A percentile compares a stretch with the other conserved stretches of the same genome.
Conservation (phyloP, 2,888 invertebrate species). For the Argyresthia albistria region DNA sequence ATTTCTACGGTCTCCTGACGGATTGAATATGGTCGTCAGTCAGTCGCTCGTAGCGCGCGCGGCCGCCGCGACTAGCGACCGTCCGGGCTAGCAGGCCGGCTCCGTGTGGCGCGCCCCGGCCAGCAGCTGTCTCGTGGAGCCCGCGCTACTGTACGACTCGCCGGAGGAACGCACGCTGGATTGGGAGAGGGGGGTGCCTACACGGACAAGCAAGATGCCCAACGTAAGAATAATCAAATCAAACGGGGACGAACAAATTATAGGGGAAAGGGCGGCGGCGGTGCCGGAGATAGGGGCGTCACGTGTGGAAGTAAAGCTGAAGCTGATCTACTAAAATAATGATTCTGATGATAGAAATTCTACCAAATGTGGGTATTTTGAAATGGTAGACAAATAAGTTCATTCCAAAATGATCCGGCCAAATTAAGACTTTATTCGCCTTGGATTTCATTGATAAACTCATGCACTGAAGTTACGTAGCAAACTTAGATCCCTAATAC, state of each 20-base stretch:
- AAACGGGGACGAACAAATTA: background rate
- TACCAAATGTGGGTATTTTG: too few species aligned
- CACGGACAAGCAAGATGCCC: background rate
- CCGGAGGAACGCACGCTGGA: slow-evolving; percentile 81
- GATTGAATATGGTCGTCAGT: background rate
- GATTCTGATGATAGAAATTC: background rate
- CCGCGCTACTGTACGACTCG: slow-evolving; percentile 86
- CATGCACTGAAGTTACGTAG: too few species aligned
- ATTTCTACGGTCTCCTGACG: too few species aligned
- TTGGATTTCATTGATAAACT: too few species aligned
- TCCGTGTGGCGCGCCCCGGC: slow-evolving; percentile 26
- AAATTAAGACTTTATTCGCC: too few species aligned
- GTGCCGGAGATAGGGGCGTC: background rate
- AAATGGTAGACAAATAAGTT: too few species aligned
- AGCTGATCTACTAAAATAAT: background rate
- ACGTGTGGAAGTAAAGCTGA: background rate
- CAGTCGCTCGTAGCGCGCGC: background rate
- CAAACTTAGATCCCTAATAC: too few species aligned
- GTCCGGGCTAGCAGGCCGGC: slow-evolving; percentile 1
- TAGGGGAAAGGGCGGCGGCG: background rate
- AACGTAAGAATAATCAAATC: background rate
- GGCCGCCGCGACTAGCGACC: background rate
- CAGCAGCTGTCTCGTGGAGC: slow-evolving; percentile 83
- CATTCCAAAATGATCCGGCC: too few species aligned
- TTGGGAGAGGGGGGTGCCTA: slow-evolving; percentile 80